These are phyloP conservation scores for Actenoides hombroni DNA, from an alignment of 2,113 vertebrate species.

Conservation along the genomic window DNA sequence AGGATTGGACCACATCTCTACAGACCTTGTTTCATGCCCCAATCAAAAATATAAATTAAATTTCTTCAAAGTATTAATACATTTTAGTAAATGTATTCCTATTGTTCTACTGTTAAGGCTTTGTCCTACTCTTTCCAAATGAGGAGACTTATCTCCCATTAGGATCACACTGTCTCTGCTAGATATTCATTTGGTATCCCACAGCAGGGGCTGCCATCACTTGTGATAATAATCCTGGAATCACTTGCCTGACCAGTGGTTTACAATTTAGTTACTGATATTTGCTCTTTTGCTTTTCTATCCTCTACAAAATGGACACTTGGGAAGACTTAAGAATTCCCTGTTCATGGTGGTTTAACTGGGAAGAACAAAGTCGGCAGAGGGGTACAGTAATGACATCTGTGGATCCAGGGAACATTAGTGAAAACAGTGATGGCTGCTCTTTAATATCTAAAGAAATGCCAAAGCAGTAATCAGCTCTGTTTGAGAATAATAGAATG, in stretches of 20 bases:
- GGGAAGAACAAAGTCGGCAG: neutral
- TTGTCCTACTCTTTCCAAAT: neutral
- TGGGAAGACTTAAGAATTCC: neutral
- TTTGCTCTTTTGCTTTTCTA: neutral
- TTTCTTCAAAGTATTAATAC: neutral
- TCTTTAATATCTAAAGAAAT: neutral
- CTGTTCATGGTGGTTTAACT: neutral
- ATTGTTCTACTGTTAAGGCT: neutral
- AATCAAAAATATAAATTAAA: neutral
- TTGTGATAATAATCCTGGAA: neutral
- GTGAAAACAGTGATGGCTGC: neutral
- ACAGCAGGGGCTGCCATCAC: neutral
- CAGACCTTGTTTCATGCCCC: neutral
- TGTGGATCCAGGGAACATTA: neutral
- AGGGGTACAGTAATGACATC: fast-evolving
- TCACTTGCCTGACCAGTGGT: neutral
- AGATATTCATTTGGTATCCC: neutral
- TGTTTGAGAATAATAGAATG: neutral
- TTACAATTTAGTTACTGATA: neutral
- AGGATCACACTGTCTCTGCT: neutral
- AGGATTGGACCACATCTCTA: neutral
- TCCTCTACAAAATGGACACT: neutral
- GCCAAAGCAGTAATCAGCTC: neutral
- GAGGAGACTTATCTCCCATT: neutral
- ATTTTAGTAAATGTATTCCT: neutral